A percentile compares a stretch with the other conserved stretches of the same genome.
phyloP scores from a whole-genome alignment of 2,888 invertebrate genomes.

The Axea sp. region DNA sequence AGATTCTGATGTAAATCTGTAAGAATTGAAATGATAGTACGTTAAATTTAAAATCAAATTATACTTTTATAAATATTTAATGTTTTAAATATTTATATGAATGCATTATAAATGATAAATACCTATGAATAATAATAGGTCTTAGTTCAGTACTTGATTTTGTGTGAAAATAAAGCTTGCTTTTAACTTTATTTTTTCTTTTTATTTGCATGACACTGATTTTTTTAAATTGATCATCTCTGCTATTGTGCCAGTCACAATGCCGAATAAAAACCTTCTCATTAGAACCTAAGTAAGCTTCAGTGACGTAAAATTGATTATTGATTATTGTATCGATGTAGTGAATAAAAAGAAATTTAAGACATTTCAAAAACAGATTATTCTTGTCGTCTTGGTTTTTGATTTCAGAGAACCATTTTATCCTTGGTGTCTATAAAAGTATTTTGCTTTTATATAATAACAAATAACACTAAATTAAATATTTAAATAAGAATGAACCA shows the following conservation, averaged over 20 bases:
- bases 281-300: slow-evolving; percentile 24
- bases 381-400: not conserved
- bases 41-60: no score
- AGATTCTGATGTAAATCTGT: not conserved
- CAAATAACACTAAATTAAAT: not conserved
- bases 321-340: slow-evolving; percentile 36
- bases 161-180: slow-evolving; percentile 11
- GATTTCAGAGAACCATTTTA: slow-evolving; percentile 26
- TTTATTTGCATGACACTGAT: not conserved
- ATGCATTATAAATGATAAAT: not conserved
- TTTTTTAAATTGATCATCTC: slow-evolving; percentile 8
- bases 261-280: slow-evolving; percentile 40
- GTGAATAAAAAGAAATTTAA: slow-evolving; percentile 38
- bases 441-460: slow-evolving; percentile 1
- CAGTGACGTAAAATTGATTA: slow-evolving; percentile 49
- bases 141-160: slow-evolving; percentile 16
- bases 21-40: not conserved
- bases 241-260: slow-evolving; percentile 40
- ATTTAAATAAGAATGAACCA: not conserved
- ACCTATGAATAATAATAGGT: slow-evolving; percentile 25
- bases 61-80: not conserved
- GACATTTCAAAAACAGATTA: slow-evolving; percentile 15
- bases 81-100: not conserved
- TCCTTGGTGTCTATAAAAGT: slow-evolving; percentile 14
- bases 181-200: not conserved